phyloP scores from a whole-genome alignment of 2,888 invertebrate species.

The Andrena praecox region DNA sequence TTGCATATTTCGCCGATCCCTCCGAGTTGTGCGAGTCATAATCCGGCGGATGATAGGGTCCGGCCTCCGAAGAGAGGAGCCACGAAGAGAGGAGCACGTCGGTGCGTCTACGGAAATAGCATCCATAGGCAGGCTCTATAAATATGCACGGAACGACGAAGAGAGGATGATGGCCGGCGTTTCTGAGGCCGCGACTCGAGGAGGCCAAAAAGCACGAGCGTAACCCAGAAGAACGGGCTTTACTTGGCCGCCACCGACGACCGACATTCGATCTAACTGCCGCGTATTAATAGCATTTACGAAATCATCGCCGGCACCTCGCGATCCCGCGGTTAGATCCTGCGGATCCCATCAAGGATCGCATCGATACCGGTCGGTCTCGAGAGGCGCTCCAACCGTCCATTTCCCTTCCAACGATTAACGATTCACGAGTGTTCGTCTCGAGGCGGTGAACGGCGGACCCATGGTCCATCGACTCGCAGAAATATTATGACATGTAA shows the following conservation, averaged over 20 bases:
- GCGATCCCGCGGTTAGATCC: slow-evolving; percentile 32
- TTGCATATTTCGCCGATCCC: slow-evolving; percentile 54
- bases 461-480: too few relatives aligned
- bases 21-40: slow-evolving; percentile 55
- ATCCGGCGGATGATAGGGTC: slow-evolving; percentile 57
- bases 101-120: slow-evolving; percentile 83
- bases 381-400: too few relatives aligned
- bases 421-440: too few relatives aligned
- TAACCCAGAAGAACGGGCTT: slow-evolving; percentile 83
- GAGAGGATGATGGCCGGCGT: slow-evolving; percentile 43
- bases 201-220: slow-evolving; percentile 70
- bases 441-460: too few relatives aligned
- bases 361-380: background rate
- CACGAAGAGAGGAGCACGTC: slow-evolving; percentile 58
- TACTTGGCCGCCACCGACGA: slow-evolving; percentile 84
- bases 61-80: slow-evolving; percentile 19
- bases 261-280: slow-evolving; percentile 84
- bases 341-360: slow-evolving; percentile 9
- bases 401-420: too few relatives aligned
- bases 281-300: slow-evolving; percentile 83
- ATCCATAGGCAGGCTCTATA: slow-evolving; percentile 81
- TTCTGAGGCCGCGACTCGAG: slow-evolving; percentile 55
- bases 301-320: slow-evolving; percentile 78
- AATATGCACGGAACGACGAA: slow-evolving; percentile 76
- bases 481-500: too few relatives aligned